These are phyloP conservation scores for Pongo abelii DNA, from an alignment of 2,113 vertebrate genomes.

Conservation along the genomic window DNA sequence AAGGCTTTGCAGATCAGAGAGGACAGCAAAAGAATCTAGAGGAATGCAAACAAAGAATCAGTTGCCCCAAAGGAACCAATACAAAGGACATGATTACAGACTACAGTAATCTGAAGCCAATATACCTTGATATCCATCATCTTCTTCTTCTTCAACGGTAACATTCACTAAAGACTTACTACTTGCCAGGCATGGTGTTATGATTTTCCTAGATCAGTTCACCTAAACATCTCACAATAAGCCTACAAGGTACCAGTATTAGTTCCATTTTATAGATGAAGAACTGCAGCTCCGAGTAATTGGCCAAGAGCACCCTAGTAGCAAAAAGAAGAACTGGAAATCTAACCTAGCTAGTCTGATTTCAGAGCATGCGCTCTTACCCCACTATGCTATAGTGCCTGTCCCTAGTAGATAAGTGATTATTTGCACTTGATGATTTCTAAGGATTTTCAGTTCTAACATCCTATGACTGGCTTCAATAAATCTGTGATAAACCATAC, in stretches of 20 bases:
- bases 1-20: neutral
- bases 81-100: neutral
- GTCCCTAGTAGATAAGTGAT: neutral
- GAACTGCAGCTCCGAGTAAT: neutral
- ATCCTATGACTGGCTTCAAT: neutral
- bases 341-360: neutral
- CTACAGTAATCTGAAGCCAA: neutral
- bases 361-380: neutral
- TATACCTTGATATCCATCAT: neutral
- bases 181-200: neutral
- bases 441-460: neutral
- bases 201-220: neutral
- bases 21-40: neutral
- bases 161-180: neutral
- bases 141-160: neutral
- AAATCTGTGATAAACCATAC: neutral
- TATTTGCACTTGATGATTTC: neutral
- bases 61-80: neutral
- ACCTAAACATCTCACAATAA: neutral
- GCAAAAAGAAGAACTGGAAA: constrained; percentile 14
- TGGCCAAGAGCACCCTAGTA: neutral
- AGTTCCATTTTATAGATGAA: neutral
- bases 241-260: neutral
- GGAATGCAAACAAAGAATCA: neutral
- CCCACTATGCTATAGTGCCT: neutral